Conservation (phyloP, 2,113 vertebrate genomes). For the Caloenas nicobarica region DNA sequence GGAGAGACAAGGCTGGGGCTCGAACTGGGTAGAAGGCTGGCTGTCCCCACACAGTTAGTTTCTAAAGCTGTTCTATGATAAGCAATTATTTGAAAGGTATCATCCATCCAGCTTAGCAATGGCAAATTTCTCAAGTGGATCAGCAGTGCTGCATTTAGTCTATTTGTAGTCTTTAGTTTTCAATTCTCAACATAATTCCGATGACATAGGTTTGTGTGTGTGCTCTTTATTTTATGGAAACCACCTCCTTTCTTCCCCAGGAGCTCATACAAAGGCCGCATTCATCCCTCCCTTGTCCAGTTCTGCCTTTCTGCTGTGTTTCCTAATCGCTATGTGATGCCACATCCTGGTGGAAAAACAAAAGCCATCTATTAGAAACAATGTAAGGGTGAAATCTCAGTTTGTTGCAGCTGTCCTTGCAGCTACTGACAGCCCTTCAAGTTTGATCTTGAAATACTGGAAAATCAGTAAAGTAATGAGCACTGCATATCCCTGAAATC, state of each 20-base stretch:
- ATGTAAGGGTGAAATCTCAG: background rate
- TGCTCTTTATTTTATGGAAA: background rate
- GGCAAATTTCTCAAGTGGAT: background rate
- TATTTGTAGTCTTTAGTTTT: constrained; percentile 29
- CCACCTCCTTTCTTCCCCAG: background rate
- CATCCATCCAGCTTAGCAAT: background rate
- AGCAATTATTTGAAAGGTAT: background rate
- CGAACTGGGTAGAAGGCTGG: background rate
- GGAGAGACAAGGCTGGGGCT: background rate
- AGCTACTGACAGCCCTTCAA: background rate
- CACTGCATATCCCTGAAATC: background rate
- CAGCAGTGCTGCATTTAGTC: background rate
- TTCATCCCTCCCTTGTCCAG: constrained; percentile 35
- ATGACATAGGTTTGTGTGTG: background rate
- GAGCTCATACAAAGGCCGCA: constrained; percentile 36
- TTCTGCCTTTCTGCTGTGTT: constrained; percentile 36
- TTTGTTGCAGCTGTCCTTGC: constrained; percentile 40
- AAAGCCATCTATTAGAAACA: constrained; percentile 50
- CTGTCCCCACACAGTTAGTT: background rate
- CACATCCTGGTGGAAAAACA: constrained; percentile 53
- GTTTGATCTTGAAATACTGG: background rate
- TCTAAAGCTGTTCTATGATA: background rate
- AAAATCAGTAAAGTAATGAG: background rate
- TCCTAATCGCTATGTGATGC: background rate
- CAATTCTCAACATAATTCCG: background rate